phyloP scores from a whole-genome alignment of 2,888 invertebrate species.

The Mimachlamys varia region DNA sequence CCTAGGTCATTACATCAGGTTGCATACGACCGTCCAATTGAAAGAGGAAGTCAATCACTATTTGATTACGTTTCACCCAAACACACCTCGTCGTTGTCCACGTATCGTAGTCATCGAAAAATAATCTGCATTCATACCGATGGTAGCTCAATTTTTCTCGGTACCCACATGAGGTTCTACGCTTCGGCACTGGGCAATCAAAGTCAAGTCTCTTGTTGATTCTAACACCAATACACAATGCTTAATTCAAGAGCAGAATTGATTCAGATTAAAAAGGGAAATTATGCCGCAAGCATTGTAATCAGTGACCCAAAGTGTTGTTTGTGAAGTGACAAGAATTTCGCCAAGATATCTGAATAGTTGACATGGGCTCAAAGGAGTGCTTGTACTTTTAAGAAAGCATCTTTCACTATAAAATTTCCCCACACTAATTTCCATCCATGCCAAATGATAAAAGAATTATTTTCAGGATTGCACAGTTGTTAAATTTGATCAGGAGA shows the following conservation, averaged over 20 bases:
- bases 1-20: neutral
- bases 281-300: neutral
- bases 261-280: constrained; percentile 22
- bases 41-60: constrained; percentile 13
- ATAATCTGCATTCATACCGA: neutral
- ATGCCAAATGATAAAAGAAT: no score
- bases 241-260: neutral
- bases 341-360: neutral
- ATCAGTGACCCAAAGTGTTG: neutral
- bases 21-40: neutral
- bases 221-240: neutral
- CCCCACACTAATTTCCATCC: neutral
- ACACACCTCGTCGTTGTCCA: neutral
- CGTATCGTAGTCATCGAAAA: constrained; percentile 5
- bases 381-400: neutral
- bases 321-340: neutral
- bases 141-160: neutral
- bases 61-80: neutral
- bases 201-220: neutral
- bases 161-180: neutral
- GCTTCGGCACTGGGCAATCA: neutral
- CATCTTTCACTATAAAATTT: neutral
- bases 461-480: no score
- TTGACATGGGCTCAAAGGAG: neutral
- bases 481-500: no score